phyloP scores from a whole-genome alignment of 2,888 invertebrate genomes.

The Phyto melanocephala region DNA sequence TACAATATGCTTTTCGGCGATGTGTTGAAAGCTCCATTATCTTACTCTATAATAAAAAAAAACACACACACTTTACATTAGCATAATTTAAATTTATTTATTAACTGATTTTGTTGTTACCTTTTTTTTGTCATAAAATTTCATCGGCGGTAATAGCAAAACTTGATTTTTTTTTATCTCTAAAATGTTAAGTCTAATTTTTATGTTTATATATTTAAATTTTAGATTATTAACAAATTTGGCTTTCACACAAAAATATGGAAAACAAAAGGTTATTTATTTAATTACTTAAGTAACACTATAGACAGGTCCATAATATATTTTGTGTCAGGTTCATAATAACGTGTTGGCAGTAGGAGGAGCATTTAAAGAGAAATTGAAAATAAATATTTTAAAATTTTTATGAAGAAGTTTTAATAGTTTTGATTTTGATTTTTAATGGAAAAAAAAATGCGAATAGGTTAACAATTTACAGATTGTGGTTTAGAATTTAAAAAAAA shows the following conservation, averaged over 20 bases:
- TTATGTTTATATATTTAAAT: constrained; percentile 56
- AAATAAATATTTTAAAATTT: background rate
- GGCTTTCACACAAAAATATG: background rate
- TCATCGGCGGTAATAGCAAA: background rate
- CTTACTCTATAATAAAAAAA: constrained; percentile 20
- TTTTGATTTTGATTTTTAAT: too few relatives aligned
- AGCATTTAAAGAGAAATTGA: background rate
- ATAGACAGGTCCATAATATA: background rate
- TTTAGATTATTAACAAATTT: constrained; percentile 45
- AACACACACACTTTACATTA: constrained; percentile 11
- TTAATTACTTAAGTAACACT: constrained; percentile 58
- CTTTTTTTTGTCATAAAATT: constrained; percentile 5
- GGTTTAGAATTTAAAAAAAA: too few relatives aligned
- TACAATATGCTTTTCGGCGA: constrained; percentile 6
- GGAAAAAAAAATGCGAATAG: too few relatives aligned
- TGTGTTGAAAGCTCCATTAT: constrained; percentile 51
- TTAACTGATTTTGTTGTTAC: background rate
- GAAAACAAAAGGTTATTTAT: constrained; percentile 11
- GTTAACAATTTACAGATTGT: too few relatives aligned
- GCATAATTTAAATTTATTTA: constrained; percentile 49
- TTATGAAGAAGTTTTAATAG: too few relatives aligned
- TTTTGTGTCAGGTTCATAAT: background rate
- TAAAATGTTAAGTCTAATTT: constrained; percentile 7
- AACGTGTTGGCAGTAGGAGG: background rate
- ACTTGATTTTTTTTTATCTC: constrained; percentile 19